Base-by-base conservation (phyloP, 1,140 invertebrate species). In the Alviniconcha marisindica region DNA sequence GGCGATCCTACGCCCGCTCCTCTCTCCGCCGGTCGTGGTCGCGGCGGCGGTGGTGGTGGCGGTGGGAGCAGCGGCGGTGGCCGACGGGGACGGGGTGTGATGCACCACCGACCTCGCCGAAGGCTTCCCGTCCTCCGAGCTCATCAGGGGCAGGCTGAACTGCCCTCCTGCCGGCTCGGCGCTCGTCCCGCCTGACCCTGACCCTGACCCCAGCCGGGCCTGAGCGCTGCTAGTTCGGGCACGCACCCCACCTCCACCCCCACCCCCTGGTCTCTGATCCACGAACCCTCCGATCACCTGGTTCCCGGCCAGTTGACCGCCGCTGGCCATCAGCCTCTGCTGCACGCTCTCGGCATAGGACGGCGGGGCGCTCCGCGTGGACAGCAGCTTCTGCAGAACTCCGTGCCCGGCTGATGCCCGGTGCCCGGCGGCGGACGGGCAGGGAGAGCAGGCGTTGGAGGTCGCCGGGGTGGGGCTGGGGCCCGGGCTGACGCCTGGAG, bases 361-460 rank as follows among this genome's bases (percentile, higher is more conserved):
- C 1, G 78, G 56, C 12, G 78, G 56, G 7, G 60, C 78, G 12
- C 56, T 36, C 1, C 78, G 78, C 0, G 78, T 60, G 33, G 78
- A 80, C 36, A 80, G 56, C 54, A 80, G 60, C n/a, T 80, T 63
- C 78, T 80, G 78, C 36, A 80, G 60, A 1, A 80, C 78, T 7
- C 78, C 78, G 21, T 80, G 78, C 7, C 51, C 51, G 28, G 51
- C 36, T 21, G 51, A n/a, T 15, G 48, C 21, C 12, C 56, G 60
- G 14, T 42, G 54, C 3, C 5, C 36, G 10, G 60, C 78, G 2
- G 56, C 31, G 40, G 78, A 40, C 2, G 78, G 56, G 40, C 56
- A 66, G 38, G 60, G 40, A 60, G 56, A 80, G 28, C 21, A 44
- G 56, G 56, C 60, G 14, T 44, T 63, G 40, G 78, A 66, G 56